Conservation (phyloP, 2,797 vertebrate genomes). For the Schizopygopsis pylzovi region DNA sequence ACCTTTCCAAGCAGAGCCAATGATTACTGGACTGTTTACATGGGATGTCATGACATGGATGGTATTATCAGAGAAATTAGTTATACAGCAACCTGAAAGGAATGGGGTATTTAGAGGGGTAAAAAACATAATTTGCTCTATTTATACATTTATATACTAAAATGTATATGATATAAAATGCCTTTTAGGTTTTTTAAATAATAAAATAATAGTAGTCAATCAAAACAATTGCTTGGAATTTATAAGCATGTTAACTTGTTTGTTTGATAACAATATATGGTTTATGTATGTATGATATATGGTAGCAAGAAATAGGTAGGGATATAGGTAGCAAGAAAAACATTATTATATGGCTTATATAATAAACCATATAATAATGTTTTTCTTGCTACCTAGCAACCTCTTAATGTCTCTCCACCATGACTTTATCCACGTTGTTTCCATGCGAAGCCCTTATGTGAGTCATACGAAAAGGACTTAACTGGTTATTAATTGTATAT, state of each 20-base stretch:
- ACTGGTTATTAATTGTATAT: neutral
- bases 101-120: neutral
- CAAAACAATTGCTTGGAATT: neutral
- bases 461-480: neutral
- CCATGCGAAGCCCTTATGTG: neutral
- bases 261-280: neutral
- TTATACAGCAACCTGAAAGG: neutral
- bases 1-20: constrained; percentile 20
- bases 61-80: neutral
- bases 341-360: neutral
- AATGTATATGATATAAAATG: neutral
- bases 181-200: neutral
- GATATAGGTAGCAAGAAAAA: no score
- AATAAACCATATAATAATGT: neutral
- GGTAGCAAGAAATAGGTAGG: no score
- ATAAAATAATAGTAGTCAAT: neutral
- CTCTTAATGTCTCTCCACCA: neutral
- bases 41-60: neutral
- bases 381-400: neutral
- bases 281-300: neutral
- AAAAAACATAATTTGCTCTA: neutral
- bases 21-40: neutral
- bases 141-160: neutral
- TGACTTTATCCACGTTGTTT: neutral
- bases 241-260: neutral